Percentiles rank a stretch among this genome's conserved stretches.
Evolutionary conservation across 1,140 invertebrate genomes (phyloP).

Genomic region (Microplitis demolitor): DNA sequence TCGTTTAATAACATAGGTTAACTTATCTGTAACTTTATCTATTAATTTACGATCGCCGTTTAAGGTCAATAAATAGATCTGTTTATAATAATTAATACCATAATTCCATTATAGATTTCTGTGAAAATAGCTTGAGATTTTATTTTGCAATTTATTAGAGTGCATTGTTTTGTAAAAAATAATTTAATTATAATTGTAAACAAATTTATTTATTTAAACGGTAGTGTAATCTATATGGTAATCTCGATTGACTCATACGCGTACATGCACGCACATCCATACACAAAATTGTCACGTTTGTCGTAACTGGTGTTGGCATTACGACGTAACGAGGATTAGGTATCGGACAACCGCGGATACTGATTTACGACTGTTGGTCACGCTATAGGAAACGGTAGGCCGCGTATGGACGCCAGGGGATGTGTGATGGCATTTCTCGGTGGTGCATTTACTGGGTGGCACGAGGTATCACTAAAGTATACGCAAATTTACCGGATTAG

Average conservation of each 20-base stretch:
- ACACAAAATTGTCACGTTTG: neutral
- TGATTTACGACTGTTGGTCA: conserved; percentile 44
- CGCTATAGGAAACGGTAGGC: conserved; percentile 29
- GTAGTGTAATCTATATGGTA: neutral
- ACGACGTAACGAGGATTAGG: conserved; percentile 29
- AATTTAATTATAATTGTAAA: neutral
- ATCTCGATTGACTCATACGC: neutral
- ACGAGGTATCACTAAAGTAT: neutral
- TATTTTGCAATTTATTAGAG: too few species aligned
- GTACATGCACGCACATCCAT: neutral
- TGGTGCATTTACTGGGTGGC: neutral
- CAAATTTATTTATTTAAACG: neutral
- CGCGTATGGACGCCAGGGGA: neutral
- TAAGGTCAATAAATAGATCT: neutral
- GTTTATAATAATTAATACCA: too few species aligned
- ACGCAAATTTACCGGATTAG: neutral
- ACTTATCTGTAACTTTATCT: neutral
- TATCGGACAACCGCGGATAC: conserved; percentile 32
- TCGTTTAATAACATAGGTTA: conserved; percentile 4
- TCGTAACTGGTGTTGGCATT: conserved; percentile 12
- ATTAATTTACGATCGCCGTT: neutral
- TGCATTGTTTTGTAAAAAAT: too few species aligned
- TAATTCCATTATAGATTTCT: too few species aligned
- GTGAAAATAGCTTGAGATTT: too few species aligned
- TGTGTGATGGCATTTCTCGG: neutral